Percentiles rank a stretch among this genome's conserved stretches.
phyloP scores from a whole-genome alignment of 2,113 vertebrate genomes.

The Protobothrops mucrosquamatus region DNA sequence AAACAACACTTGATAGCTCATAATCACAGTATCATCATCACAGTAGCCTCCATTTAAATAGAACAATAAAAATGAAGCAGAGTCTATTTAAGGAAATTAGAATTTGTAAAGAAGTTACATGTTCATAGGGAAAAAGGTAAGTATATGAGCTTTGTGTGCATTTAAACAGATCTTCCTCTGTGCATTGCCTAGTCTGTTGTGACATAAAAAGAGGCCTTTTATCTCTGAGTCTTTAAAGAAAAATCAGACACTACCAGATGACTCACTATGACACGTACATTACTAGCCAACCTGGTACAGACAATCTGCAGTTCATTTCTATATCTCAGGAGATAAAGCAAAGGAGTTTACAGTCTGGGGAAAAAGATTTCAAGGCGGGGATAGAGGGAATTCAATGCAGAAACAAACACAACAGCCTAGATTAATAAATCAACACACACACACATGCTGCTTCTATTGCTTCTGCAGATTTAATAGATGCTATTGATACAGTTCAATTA shows the following conservation, averaged over 20 bases:
- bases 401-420: conserved; percentile 45
- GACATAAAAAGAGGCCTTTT: background rate
- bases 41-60: background rate
- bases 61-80: background rate
- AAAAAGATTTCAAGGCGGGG: background rate
- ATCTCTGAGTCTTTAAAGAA: background rate
- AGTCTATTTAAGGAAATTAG: background rate
- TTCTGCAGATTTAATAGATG: conserved; percentile 52
- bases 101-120: background rate
- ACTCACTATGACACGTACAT: background rate
- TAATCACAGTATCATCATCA: background rate
- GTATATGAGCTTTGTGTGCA: background rate
- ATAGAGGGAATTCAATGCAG: background rate
- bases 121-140: background rate
- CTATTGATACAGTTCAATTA: conserved; percentile 64
- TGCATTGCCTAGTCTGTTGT: background rate
- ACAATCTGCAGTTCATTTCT: conserved; percentile 53
- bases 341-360: conserved; percentile 18
- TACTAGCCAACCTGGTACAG: conserved; percentile 22
- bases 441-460: background rate
- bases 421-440: conserved; percentile 66
- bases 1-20: background rate
- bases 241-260: background rate
- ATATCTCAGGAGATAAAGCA: conserved; percentile 33
- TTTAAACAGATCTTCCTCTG: background rate